Evolutionary conservation across 2,113 vertebrate genomes (phyloP).

Genomic region (Vulpes vulpes): DNA sequence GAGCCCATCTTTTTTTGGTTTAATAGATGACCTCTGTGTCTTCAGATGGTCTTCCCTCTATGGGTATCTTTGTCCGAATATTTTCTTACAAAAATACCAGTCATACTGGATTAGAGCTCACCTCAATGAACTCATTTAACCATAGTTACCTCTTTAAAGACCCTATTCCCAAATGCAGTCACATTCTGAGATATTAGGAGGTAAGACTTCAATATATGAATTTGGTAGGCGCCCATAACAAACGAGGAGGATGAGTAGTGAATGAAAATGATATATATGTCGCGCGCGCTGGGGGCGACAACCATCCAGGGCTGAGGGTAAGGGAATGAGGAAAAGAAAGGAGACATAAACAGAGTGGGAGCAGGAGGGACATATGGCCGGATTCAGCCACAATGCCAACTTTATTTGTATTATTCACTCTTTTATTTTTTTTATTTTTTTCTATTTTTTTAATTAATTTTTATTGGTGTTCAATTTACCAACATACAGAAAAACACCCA

Average conservation of each 20-base stretch:
- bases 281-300: no score
- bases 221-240: neutral
- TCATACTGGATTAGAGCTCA: neutral
- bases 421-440: no score
- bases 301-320: no score
- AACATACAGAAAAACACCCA: no score
- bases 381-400: no score
- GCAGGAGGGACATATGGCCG: no score
- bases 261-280: neutral
- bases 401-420: no score
- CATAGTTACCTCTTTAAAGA: slow-evolving; percentile 19
- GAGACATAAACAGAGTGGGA: no score
- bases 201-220: neutral
- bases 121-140: neutral
- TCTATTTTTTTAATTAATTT: no score
- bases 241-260: neutral
- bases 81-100: neutral
- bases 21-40: neutral
- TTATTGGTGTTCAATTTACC: no score
- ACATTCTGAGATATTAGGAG: neutral
- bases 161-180: neutral
- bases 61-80: neutral
- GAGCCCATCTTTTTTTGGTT: neutral
- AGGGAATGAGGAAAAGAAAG: no score
- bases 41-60: neutral